phyloP scores from a whole-genome alignment of 2,888 invertebrate genomes.

The Pemphredon lugubris region DNA sequence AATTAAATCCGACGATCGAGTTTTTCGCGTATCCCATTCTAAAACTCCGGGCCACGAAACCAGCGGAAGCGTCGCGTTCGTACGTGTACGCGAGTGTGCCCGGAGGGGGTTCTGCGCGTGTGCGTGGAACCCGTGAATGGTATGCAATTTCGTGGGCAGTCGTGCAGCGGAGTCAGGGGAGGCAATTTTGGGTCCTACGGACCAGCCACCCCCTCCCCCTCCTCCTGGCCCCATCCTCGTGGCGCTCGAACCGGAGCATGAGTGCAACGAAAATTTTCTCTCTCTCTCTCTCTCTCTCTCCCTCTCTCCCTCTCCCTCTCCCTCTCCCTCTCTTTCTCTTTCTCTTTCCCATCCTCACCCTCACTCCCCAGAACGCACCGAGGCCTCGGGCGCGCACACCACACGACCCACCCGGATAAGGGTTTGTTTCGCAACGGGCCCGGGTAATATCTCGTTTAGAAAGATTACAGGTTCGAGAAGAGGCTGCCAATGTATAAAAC shows the following conservation, averaged over 20 bases:
- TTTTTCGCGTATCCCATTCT: background rate
- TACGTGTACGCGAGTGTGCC: background rate
- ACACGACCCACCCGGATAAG: constrained; percentile 42
- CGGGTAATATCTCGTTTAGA: constrained; percentile 81
- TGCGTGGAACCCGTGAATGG: constrained; percentile 53
- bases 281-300: constrained; percentile 21
- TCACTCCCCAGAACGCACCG: constrained; percentile 9
- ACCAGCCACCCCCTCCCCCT: constrained; percentile 38
- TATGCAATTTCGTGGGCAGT: constrained; percentile 47
- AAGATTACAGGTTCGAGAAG: constrained; percentile 81
- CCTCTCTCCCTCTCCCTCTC: constrained; percentile 16
- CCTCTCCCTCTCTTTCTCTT: constrained; percentile 17
- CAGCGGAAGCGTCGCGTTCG: background rate
- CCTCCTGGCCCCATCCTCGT: constrained; percentile 4
- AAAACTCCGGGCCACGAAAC: background rate
- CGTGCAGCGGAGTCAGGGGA: constrained; percentile 34
- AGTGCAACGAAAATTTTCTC: constrained; percentile 35
- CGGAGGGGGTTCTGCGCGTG: constrained; percentile 18
- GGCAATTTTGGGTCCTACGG: constrained; percentile 46
- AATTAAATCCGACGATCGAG: no score
- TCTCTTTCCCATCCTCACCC: no score
- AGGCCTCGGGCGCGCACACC: constrained; percentile 47
- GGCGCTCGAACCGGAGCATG: constrained; percentile 16
- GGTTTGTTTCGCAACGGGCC: constrained; percentile 62
- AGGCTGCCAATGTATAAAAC: constrained; percentile 81